phyloP scores from a whole-genome alignment of 23 tunicate species.

The Trididemnum nubilum region DNA sequence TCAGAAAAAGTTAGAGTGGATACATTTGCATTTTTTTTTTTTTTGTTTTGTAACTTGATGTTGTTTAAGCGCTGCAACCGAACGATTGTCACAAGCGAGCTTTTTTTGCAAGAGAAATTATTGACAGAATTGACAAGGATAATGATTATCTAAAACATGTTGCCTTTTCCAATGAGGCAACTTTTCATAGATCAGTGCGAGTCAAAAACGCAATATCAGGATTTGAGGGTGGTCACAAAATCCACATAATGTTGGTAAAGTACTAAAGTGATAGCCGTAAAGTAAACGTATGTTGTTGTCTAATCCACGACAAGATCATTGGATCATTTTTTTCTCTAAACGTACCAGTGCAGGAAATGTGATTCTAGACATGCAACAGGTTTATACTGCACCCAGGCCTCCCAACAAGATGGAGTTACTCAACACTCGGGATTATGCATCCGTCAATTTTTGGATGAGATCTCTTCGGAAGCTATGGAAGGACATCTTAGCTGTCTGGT shows the following conservation, averaged over 20 bases:
- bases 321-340: conserved; percentile 8
- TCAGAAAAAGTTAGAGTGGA: too few relatives aligned
- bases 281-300: conserved; percentile 9
- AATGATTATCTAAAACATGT: conserved; percentile 2
- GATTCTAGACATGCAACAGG: background rate
- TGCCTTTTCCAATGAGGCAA: conserved; percentile 7
- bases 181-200: conserved; percentile 1
- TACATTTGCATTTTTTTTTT: too few relatives aligned
- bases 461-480: background rate
- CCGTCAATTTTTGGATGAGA: conserved; percentile 4
- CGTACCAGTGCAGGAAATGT: background rate
- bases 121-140: background rate
- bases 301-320: conserved; percentile 4
- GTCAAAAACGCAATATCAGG: background rate
- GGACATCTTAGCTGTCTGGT: background rate
- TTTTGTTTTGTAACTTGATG: too few relatives aligned
- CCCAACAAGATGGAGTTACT: conserved; percentile 19
- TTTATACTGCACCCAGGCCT: conserved; percentile 12
- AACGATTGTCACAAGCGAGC: background rate
- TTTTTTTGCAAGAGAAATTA: conserved; percentile 1
- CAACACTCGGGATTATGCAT: background rate
- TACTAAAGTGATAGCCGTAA: background rate
- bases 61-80: conserved; percentile 4
- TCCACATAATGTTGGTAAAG: background rate
- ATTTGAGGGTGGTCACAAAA: background rate